Percentiles rank a stretch among this genome's conserved stretches.
Conservation (phyloP, 2,888 invertebrate species). For the Nemoura dubitans region DNA sequence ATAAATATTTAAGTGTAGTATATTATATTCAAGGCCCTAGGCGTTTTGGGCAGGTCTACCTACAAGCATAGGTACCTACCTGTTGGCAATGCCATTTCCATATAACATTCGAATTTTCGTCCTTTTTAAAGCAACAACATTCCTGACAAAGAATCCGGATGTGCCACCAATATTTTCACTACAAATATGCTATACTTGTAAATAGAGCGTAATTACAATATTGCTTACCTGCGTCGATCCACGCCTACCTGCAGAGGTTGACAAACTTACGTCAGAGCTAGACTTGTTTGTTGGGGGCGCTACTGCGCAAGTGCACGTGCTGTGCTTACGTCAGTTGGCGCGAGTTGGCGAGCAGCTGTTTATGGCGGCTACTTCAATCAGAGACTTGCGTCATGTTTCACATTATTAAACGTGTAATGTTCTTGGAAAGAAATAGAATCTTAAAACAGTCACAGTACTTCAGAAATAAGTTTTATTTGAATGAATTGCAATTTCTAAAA, state of each 20-base stretch:
- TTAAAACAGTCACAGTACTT: neutral
- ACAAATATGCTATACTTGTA: neutral
- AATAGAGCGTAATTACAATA: neutral
- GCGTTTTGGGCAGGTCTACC: neutral
- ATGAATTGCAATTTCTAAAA: neutral
- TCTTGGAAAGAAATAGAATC: neutral
- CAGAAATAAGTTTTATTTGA: neutral
- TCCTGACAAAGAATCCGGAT: neutral
- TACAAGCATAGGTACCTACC: neutral
- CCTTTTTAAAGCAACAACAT: neutral
- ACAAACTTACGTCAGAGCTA: neutral
- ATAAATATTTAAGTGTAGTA: neutral
- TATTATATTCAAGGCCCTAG: conserved; percentile 1
- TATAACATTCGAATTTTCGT: neutral
- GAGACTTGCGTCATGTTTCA: neutral
- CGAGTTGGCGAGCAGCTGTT: neutral
- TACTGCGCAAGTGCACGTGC: neutral
- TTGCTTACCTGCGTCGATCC: neutral
- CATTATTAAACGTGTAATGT: neutral
- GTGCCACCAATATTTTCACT: neutral
- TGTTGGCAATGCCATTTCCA: neutral
- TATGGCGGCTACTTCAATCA: neutral
- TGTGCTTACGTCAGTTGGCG: neutral
- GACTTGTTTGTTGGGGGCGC: neutral
- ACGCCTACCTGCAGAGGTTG: conserved; percentile 12